Conservation (phyloP, 2,113 vertebrate species). For the Tachycineta bicolor region DNA sequence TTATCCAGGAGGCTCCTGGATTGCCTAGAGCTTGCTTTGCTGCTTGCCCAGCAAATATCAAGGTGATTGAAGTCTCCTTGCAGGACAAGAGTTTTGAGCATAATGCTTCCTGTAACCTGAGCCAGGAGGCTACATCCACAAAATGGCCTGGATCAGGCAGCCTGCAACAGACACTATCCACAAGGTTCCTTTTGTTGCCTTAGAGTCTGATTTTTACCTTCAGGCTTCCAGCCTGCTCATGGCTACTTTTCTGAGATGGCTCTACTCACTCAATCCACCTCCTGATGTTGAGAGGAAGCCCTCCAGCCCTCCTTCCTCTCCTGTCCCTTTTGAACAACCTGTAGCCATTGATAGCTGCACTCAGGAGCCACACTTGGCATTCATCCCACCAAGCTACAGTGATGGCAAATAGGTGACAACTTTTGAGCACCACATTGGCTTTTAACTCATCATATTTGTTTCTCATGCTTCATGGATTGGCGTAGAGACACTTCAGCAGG, state of each 20-base stretch:
- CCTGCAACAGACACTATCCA: too few relatives aligned
- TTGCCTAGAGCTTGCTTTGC: neutral
- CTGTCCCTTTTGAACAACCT: neutral
- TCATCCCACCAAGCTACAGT: rapidly evolving
- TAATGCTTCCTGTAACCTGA: neutral
- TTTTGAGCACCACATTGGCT: neutral
- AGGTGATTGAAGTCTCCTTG: neutral
- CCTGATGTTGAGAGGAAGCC: neutral
- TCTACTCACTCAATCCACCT: neutral
- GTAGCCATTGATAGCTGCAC: neutral
- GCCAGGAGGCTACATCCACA: neutral
- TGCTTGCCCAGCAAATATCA: neutral
- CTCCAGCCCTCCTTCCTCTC: neutral
- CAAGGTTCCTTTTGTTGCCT: neutral
- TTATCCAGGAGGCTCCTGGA: neutral
- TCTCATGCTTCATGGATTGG: neutral
- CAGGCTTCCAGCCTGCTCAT: neutral
- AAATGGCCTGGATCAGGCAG: neutral
- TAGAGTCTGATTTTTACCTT: neutral
- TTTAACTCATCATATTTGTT: neutral
- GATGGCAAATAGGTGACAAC: neutral
- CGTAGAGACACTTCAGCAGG: neutral
- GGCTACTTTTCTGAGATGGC: neutral
- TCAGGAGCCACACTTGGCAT: neutral
- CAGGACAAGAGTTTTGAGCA: neutral